Evolutionary conservation across 2,113 vertebrate species (phyloP), one percentile per base, ranked within the genome.

Genomic region (Apeltes quadracus): DNA sequence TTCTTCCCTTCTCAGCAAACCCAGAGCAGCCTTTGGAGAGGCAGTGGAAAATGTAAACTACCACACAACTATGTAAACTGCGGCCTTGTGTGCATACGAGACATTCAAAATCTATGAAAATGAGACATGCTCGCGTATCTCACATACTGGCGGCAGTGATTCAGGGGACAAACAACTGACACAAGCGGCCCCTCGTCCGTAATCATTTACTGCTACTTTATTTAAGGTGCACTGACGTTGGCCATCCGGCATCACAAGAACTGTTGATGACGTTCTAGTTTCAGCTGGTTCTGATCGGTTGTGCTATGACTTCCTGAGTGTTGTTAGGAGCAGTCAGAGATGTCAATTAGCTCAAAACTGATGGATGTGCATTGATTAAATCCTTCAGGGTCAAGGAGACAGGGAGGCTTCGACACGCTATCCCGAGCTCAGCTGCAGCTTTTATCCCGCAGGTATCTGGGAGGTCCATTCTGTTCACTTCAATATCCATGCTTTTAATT

Each of bases 1-100:
- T 87, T 84, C 61, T 81, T 87, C 84, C 84, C 74, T 84, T 22
- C 23, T 18, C 43, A 72, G 51, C 44, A 75, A 79, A 79, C 75
- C 54, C 44, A 3, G 56, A 71, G 76, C 22, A 59, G n/a, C 59
- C 50, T 23, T 27, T 43, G 32, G 32, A 34, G n/a, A 77, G 51
- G 56, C 51, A 34, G 18, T 22, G 75, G 59, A 77, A 84, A 78
- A 69, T 59, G 34, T 14, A 32, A 23, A 61, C 76, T 56, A 48
- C 27, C 61, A 55, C 36, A 38, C 59, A 22, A 61, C 69, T 25
- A 55, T 69, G 48, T 44, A 8, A 55, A 67, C 34, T 82, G 54
- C 32, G 43, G 56, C 67, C 25, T 71, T 71, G 25, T 38, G 27
- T 69, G 25, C 25, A 75, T 25, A 48, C 14, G 50, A 64, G 44